phyloP scores from a whole-genome alignment of 1,140 invertebrate genomes.

The Drosophila nikananu region DNA sequence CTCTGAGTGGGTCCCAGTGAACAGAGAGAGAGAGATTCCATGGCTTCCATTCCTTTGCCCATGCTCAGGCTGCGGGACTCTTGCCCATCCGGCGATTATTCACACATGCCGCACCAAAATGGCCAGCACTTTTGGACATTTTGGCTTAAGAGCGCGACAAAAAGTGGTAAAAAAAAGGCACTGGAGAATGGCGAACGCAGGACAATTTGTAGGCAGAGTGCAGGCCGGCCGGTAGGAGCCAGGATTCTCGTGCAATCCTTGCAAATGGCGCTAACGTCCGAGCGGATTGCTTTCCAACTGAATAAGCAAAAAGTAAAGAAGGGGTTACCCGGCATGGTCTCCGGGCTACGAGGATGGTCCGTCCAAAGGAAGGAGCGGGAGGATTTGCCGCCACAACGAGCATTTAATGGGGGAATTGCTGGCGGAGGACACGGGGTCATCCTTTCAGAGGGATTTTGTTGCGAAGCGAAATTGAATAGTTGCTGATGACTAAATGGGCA shows the following conservation, averaged over 20 bases:
- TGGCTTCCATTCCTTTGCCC: conserved; percentile 7
- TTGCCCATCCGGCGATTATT: conserved; percentile 76
- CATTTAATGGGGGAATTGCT: conserved; percentile 71
- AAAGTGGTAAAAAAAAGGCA: conserved; percentile 20
- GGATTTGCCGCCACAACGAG: conserved; percentile 65
- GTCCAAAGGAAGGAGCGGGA: neutral
- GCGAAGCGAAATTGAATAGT: conserved; percentile 59
- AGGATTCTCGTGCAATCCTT: conserved; percentile 39
- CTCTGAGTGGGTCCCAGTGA: neutral
- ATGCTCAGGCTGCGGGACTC: conserved; percentile 21
- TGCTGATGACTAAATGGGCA: conserved; percentile 61
- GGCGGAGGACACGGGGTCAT: conserved; percentile 23
- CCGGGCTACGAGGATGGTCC: conserved; percentile 4
- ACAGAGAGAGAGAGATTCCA: neutral
- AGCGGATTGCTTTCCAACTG: conserved; percentile 66
- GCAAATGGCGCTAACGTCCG: conserved; percentile 57
- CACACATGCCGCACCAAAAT: conserved; percentile 79
- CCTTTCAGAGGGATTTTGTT: conserved; percentile 38
- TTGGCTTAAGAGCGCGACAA: conserved; percentile 57
- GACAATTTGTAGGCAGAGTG: conserved; percentile 70
- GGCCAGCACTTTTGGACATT: conserved; percentile 74
- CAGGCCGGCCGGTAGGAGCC: conserved; percentile 19
- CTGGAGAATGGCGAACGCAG: conserved; percentile 25
- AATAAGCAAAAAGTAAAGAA: conserved; percentile 72
- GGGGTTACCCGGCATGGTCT: conserved; percentile 27